phyloP scores from a whole-genome alignment of 2,797 vertebrate species.

The Syncerus caffer region DNA sequence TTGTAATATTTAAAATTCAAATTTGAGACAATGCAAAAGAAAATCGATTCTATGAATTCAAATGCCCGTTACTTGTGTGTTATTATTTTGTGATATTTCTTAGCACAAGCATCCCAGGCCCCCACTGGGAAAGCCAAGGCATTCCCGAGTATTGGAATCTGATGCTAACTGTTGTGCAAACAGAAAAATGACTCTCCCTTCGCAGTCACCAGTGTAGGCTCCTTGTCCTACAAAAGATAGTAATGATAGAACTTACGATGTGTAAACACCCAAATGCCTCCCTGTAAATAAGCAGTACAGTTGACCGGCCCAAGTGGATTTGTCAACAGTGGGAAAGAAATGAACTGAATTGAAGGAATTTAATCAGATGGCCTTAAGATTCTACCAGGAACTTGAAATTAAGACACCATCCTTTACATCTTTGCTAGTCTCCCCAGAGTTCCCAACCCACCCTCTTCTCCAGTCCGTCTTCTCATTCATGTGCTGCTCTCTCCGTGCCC shows the following conservation, averaged over 20 bases:
- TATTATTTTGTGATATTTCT: neutral
- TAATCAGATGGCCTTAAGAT: neutral
- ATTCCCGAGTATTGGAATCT: neutral
- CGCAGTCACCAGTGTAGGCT: too few relatives aligned
- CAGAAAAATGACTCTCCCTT: neutral
- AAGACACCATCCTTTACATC: neutral
- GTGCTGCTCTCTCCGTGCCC: neutral
- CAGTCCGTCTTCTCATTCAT: neutral
- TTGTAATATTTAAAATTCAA: constrained; percentile 10
- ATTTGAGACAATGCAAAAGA: constrained; percentile 3
- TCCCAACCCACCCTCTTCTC: neutral
- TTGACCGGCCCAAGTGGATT: neutral
- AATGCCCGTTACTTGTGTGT: neutral
- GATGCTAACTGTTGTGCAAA: neutral
- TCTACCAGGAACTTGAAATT: constrained; percentile 2
- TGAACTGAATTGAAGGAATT: neutral
- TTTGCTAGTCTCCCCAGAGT: neutral
- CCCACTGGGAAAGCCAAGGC: neutral
- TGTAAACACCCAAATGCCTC: neutral
- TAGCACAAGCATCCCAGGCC: neutral
- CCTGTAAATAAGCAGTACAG: neutral
- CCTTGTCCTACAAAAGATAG: neutral
- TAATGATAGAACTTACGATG: neutral
- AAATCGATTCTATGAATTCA: neutral
- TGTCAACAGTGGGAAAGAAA: neutral